These are phyloP conservation scores for Marcusenius ussheri DNA, from an alignment of 2,113 vertebrate genomes.

Conservation along the genomic window DNA sequence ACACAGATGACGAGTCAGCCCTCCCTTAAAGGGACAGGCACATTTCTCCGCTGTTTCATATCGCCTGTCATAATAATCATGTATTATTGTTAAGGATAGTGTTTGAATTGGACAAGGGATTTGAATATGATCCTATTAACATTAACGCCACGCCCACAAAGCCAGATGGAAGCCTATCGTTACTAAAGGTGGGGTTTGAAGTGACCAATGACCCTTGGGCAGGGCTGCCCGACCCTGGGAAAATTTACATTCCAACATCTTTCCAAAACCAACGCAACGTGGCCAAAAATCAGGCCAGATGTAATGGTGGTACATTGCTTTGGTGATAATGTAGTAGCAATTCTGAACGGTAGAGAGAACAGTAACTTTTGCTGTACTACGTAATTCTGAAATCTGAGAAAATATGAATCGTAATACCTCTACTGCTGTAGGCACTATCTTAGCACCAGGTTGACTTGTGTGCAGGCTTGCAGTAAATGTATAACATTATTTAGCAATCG, in stretches of 20 bases:
- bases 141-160: background rate
- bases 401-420: background rate
- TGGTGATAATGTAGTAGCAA: background rate
- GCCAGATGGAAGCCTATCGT: background rate
- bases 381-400: background rate
- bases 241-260: background rate
- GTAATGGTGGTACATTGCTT: background rate
- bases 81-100: background rate
- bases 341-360: background rate
- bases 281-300: background rate
- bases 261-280: background rate
- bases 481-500: background rate
- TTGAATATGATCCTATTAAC: background rate
- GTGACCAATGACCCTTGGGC: background rate
- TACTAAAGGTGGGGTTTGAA: background rate
- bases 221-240: background rate
- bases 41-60: background rate
- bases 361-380: background rate
- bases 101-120: background rate
- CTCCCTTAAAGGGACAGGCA: conserved; percentile 8
- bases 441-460: background rate
- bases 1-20: background rate
- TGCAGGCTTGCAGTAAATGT: background rate
- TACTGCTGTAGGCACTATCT: background rate
- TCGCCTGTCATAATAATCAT: background rate